phyloP scores from a whole-genome alignment of 1,140 invertebrate genomes.

The Lordiphosa collinella region DNA sequence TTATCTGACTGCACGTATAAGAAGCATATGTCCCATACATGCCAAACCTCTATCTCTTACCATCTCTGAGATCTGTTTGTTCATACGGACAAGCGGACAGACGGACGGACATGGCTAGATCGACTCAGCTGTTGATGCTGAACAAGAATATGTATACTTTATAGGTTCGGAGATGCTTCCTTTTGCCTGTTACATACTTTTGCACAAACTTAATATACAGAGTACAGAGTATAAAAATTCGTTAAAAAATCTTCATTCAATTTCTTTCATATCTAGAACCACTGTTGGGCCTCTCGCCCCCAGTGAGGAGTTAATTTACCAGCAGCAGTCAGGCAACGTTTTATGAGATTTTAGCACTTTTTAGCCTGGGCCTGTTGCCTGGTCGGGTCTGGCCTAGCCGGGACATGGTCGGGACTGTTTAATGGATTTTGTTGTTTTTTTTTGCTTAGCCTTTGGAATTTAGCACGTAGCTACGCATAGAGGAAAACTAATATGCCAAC shows the following conservation, averaged over 20 bases:
- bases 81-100: too few relatives aligned
- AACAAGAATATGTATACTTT: too few relatives aligned
- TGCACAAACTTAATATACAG: too few relatives aligned
- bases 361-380: constrained; percentile 40
- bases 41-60: too few relatives aligned
- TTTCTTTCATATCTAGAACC: background rate
- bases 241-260: too few relatives aligned
- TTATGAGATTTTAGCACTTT: constrained; percentile 75
- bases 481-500: constrained; percentile 70
- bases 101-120: too few relatives aligned
- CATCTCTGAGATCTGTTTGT: too few relatives aligned
- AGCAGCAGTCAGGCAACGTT: constrained; percentile 60
- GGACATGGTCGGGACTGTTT: constrained; percentile 32
- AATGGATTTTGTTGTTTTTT: constrained; percentile 52
- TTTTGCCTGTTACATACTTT: too few relatives aligned
- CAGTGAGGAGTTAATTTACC: constrained; percentile 61
- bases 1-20: too few relatives aligned
- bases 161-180: too few relatives aligned
- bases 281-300: constrained; percentile 2
- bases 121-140: too few relatives aligned
- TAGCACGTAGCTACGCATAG: constrained; percentile 56
- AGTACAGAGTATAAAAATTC: background rate
- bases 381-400: constrained; percentile 16
- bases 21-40: too few relatives aligned
- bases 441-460: constrained; percentile 57